Conservation (phyloP, 2,888 invertebrate genomes). For the Uropetala carovei region DNA sequence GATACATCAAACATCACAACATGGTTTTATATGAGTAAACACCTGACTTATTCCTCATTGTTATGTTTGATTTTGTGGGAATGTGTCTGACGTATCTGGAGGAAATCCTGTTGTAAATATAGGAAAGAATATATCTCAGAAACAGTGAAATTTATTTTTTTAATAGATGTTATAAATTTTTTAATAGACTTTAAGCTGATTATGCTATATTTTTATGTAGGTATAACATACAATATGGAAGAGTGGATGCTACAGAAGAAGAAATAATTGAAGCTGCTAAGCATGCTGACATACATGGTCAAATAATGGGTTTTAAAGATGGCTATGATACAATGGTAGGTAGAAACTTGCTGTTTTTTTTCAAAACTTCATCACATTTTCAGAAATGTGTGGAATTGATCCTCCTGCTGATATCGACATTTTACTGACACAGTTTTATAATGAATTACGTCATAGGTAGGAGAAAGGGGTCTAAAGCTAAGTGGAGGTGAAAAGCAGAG, state of each 20-base stretch:
- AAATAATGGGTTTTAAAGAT: conserved; percentile 93
- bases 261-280: conserved; percentile 93
- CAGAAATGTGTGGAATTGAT: background rate
- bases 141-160: no score
- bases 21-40: no score
- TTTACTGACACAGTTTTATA: background rate
- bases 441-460: conserved; percentile 80
- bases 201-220: conserved; percentile 74
- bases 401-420: background rate
- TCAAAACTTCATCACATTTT: background rate
- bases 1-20: no score
- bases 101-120: no score
- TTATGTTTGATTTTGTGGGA: no score
- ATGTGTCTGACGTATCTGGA: no score
- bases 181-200: background rate
- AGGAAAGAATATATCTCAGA: no score
- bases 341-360: conserved; percentile 74
- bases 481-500: conserved; percentile 99
- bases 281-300: conserved; percentile 95
- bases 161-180: no score
- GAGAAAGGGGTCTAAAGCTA: conserved; percentile 94
- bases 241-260: conserved; percentile 84
- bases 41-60: no score
- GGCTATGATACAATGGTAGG: conserved; percentile 87
- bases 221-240: conserved; percentile 96